Conservation (phyloP, 2,797 vertebrate species). For the Phataginus tricuspis region DNA sequence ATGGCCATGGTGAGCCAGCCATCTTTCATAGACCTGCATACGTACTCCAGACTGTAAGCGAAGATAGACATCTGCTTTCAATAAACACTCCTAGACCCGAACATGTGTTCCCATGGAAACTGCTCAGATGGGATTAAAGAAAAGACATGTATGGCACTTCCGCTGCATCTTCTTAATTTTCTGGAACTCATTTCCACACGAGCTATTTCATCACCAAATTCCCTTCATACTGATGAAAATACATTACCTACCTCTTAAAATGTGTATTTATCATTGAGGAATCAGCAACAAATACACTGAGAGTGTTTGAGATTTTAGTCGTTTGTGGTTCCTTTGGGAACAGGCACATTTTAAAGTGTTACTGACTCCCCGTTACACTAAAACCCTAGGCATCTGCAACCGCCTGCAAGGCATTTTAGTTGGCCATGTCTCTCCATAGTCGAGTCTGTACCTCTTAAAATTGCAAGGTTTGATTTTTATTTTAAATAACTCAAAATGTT, state of each 20-base stretch:
- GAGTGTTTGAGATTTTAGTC: background rate
- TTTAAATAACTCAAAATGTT: slow-evolving; percentile 27
- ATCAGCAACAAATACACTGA: background rate
- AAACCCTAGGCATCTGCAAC: background rate
- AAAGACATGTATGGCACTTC: background rate
- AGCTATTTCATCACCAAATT: background rate
- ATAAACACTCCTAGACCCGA: background rate
- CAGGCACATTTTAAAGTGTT: background rate
- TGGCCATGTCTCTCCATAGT: background rate
- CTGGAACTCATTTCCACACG: background rate
- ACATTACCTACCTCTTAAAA: background rate
- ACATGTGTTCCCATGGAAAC: background rate
- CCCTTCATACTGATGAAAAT: background rate
- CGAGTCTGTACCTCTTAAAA: background rate
- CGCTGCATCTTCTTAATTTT: background rate
- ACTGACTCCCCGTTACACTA: background rate
- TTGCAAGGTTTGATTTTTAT: background rate
- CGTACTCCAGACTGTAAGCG: background rate
- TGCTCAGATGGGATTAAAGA: background rate
- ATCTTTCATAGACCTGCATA: background rate
- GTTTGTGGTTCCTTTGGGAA: background rate
- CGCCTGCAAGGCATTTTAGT: background rate
- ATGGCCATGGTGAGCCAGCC: background rate
- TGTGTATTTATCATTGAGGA: background rate
- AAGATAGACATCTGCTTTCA: background rate